A percentile compares a stretch with the other conserved stretches of the same genome.
Evolutionary conservation across 2,113 vertebrate genomes (phyloP).

Genomic region (Labrus mixtus): DNA sequence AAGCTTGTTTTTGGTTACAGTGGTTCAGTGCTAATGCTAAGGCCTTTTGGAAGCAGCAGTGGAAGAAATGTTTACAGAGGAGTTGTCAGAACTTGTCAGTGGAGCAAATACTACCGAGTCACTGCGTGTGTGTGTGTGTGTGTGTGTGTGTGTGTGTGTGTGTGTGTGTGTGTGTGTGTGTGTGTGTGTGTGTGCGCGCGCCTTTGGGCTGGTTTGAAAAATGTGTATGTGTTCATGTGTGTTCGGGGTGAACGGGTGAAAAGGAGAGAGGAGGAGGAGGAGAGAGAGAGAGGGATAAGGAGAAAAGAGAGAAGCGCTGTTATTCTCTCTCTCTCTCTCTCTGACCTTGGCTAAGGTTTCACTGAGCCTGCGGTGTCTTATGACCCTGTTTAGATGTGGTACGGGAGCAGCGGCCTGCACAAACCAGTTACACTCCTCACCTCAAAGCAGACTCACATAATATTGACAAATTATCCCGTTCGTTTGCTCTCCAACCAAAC

Average conservation of each 20-base stretch:
- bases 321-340: conserved; percentile 48
- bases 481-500: background rate
- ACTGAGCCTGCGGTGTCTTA: conserved; percentile 72
- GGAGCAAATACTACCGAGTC: conserved; percentile 51
- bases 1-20: conserved; percentile 32
- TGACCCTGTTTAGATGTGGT: conserved; percentile 74
- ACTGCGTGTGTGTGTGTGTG: conserved; percentile 39
- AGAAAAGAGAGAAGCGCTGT: conserved; percentile 58
- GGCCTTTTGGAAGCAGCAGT: conserved; percentile 54
- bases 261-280: conserved; percentile 25
- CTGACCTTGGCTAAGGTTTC: conserved; percentile 82
- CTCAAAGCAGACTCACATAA: conserved; percentile 26
- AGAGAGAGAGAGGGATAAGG: conserved; percentile 45
- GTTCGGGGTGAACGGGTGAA: conserved; percentile 2
- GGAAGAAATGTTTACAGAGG: conserved; percentile 69
- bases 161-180: conserved; percentile 7
- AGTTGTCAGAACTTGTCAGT: conserved; percentile 76
- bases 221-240: conserved; percentile 19
- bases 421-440: conserved; percentile 65
- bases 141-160: conserved; percentile 24
- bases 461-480: conserved; percentile 9
- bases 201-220: conserved; percentile 50
- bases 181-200: conserved; percentile 13
- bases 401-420: conserved; percentile 62
- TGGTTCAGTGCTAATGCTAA: conserved; percentile 41